Conservation (phyloP, 2,797 vertebrate genomes). For the Phoebastria nigripes region DNA sequence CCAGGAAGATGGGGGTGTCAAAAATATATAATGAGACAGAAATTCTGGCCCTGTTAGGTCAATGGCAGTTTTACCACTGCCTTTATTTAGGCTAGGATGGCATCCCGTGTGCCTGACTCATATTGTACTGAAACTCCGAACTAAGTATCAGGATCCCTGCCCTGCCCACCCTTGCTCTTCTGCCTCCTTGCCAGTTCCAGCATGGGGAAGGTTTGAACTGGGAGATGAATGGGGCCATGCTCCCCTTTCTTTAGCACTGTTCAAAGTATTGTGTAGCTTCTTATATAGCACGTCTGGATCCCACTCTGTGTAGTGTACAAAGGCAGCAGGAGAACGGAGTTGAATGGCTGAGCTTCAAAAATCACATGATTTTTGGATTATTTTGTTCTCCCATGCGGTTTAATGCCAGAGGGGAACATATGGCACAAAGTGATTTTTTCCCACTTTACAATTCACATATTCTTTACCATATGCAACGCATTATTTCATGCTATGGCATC, state of each 20-base stretch:
- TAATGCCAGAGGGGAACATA: slow-evolving; percentile 4
- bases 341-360: not conserved
- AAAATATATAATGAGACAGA: not conserved
- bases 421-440: not conserved
- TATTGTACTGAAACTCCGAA: not conserved
- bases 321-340: not conserved
- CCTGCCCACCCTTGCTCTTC: not conserved
- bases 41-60: not conserved
- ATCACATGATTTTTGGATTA: slow-evolving; percentile 24
- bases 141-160: not conserved
- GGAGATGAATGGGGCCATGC: not conserved
- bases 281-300: not conserved
- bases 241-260: not conserved
- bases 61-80: not conserved
- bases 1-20: not conserved
- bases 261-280: not conserved
- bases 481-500: slow-evolving; percentile 8
- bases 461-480: not conserved
- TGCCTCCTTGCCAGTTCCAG: not conserved
- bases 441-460: not conserved
- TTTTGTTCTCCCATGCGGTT: slow-evolving; percentile 4
- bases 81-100: not conserved
- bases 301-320: not conserved
- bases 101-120: not conserved
- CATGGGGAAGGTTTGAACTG: not conserved